phyloP scores from a whole-genome alignment of 1,140 invertebrate genomes.

The Hirudo medicinalis region DNA sequence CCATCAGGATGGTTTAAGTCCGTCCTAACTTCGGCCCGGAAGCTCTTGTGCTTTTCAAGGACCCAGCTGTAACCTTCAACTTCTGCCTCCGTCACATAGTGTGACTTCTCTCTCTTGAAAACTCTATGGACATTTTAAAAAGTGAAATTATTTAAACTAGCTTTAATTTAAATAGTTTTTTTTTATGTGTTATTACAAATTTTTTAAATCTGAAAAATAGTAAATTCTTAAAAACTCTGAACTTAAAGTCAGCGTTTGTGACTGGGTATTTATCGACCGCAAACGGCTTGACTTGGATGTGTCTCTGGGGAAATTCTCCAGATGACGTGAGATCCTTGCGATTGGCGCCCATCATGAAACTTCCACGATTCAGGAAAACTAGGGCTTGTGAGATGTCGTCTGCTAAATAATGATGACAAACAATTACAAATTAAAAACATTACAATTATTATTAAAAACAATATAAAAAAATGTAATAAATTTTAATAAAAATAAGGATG shows the following conservation, averaged over 20 bases:
- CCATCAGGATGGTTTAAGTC: conserved; percentile 25
- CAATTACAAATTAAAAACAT: no score
- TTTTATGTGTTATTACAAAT: background rate
- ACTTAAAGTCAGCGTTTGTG: conserved; percentile 34
- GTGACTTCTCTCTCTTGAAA: conserved; percentile 31
- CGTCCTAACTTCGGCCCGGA: conserved; percentile 22
- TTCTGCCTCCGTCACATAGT: conserved; percentile 31
- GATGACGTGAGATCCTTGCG: conserved; percentile 26
- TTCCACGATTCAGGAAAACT: conserved; percentile 25
- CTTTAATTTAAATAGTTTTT: background rate
- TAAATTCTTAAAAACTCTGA: conserved; percentile 13
- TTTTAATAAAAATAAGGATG: background rate
- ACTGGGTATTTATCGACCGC: conserved; percentile 34
- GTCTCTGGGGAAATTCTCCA: conserved; percentile 34
- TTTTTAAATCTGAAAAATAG: background rate
- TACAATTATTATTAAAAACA: no score
- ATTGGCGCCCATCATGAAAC: conserved; percentile 33
- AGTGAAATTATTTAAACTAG: background rate
- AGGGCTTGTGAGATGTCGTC: conserved; percentile 3
- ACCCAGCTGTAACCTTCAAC: conserved; percentile 34
- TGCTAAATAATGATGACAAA: background rate
- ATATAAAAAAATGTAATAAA: background rate
- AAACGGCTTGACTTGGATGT: conserved; percentile 29
- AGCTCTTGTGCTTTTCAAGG: conserved; percentile 26
- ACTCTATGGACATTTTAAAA: conserved; percentile 25